Evolutionary conservation across 2,113 vertebrate genomes (phyloP).

Genomic region (Callipepla californica): DNA sequence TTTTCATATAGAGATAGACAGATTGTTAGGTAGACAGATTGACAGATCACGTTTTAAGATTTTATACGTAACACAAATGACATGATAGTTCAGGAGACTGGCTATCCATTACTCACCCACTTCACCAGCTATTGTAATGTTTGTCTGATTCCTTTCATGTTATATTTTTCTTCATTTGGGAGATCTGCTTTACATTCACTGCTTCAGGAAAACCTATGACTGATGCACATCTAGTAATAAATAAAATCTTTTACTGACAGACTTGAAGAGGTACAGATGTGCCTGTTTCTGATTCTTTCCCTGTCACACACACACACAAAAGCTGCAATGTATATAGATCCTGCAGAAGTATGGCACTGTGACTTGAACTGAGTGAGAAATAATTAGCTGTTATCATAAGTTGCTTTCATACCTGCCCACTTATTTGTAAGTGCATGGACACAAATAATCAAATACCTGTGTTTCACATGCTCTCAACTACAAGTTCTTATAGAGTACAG

Average conservation of each 20-base stretch:
- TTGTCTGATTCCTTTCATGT: not conserved
- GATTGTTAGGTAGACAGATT: too few species aligned
- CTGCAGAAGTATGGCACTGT: not conserved
- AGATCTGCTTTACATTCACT: not conserved
- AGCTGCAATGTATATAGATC: not conserved
- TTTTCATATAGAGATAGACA: not conserved
- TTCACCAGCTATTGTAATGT: not conserved
- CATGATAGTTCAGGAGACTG: not conserved
- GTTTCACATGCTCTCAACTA: not conserved
- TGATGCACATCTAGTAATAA: not conserved
- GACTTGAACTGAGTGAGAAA: not conserved
- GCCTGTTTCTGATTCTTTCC: not conserved
- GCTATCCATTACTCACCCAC: not conserved
- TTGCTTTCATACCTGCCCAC: not conserved
- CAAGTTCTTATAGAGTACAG: not conserved
- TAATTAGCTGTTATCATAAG: not conserved
- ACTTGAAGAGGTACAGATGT: not conserved
- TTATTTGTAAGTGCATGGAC: not conserved
- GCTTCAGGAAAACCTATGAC: not conserved
- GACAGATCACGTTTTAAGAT: not conserved
- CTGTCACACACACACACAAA: not conserved
- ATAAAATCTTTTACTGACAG: not conserved
- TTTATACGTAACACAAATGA: not conserved
- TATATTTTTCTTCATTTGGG: not conserved
- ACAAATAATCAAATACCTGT: not conserved